Evolutionary conservation across 2,797 vertebrate genomes (phyloP).

Genomic region (Avahi laniger): DNA sequence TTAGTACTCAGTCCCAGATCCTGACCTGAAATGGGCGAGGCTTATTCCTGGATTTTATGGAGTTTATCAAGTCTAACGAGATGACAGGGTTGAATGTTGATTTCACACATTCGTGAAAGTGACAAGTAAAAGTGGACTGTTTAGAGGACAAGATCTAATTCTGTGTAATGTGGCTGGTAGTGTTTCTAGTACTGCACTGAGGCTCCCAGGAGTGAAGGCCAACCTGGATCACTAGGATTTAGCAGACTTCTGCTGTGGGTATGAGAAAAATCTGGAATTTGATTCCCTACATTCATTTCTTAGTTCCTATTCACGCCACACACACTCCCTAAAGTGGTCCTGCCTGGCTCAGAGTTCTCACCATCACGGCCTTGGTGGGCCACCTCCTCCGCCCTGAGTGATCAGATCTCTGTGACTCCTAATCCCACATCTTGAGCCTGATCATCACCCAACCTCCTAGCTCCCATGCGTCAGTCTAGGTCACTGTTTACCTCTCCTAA

Average conservation of each 20-base stretch:
- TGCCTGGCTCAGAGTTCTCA: not conserved
- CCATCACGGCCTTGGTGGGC: not conserved
- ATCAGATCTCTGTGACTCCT: not conserved
- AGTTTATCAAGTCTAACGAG: not conserved
- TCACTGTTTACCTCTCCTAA: constrained; percentile 34
- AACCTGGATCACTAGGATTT: not conserved
- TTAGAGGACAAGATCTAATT: not conserved
- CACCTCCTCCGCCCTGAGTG: not conserved
- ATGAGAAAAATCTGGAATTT: not conserved
- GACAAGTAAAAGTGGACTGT: not conserved
- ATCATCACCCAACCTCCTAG: not conserved
- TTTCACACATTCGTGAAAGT: not conserved
- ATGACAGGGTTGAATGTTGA: not conserved
- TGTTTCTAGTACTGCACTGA: not conserved
- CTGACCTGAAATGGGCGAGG: not conserved
- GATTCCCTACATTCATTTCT: not conserved
- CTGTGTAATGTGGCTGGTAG: not conserved
- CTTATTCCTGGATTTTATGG: not conserved
- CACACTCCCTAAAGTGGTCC: not conserved
- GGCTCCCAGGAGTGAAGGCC: not conserved
- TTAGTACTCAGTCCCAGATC: not conserved
- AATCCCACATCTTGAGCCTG: not conserved
- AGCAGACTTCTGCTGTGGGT: not conserved
- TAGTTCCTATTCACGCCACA: not conserved
- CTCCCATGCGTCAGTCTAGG: not conserved